Percentiles rank a stretch among this genome's conserved stretches.
Evolutionary conservation across 2,113 vertebrate genomes (phyloP).

Genomic region (Ictidomys tridecemlineatus): DNA sequence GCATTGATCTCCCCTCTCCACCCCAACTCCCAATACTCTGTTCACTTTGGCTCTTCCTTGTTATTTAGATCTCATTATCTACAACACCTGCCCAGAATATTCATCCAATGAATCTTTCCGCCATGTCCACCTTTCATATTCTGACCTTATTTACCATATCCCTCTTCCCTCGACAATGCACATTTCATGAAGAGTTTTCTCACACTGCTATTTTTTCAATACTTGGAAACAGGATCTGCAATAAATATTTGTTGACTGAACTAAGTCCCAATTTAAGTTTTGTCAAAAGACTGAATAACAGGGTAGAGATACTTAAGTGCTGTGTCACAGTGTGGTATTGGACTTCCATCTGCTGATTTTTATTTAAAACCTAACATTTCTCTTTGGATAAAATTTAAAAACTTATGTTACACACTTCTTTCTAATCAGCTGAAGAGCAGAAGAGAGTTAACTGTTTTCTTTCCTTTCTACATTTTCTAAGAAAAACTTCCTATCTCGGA

Average conservation of each 20-base stretch:
- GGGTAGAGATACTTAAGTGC: neutral
- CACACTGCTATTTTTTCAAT: neutral
- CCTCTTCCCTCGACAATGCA: neutral
- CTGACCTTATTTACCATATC: neutral
- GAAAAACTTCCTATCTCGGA: neutral
- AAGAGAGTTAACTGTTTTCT: conserved; percentile 6
- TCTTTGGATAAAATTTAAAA: neutral
- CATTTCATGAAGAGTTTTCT: neutral
- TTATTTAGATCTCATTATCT: neutral
- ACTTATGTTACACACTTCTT: neutral
- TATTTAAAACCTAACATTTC: neutral
- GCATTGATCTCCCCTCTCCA: too few species aligned
- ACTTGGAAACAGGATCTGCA: neutral
- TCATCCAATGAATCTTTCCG: neutral
- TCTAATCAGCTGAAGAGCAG: neutral
- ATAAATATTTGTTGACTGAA: neutral
- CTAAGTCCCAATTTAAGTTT: neutral
- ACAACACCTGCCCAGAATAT: neutral
- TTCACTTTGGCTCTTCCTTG: neutral
- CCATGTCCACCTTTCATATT: neutral
- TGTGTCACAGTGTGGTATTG: neutral
- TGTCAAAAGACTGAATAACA: neutral
- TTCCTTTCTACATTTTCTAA: neutral
- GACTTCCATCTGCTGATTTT: neutral
- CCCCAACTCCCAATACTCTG: neutral